A percentile compares a stretch with the other conserved stretches of the same genome.
Evolutionary conservation across 2,888 invertebrate genomes (phyloP).

Genomic region (Scaptomyza flava): DNA sequence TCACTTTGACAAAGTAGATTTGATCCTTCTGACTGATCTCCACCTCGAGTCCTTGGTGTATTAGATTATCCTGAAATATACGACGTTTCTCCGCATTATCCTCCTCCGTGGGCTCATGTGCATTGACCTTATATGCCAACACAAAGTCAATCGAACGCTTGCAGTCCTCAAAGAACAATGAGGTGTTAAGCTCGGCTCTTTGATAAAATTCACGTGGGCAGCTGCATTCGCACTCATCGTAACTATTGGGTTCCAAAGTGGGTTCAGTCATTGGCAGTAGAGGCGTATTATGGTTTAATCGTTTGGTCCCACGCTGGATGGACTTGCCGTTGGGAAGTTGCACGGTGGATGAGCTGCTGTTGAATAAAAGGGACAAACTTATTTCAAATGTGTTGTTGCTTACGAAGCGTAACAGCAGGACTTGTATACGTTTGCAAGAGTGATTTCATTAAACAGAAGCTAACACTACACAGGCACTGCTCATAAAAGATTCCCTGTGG

Average conservation of each 20-base stretch:
- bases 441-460: constrained; percentile 32
- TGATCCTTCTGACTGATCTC: constrained; percentile 88
- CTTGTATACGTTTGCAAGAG: background rate
- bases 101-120: constrained; percentile 84
- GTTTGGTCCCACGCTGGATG: constrained; percentile 24
- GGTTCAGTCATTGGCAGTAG: constrained; percentile 77
- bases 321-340: constrained; percentile 56
- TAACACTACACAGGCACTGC: background rate
- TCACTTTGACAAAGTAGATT: constrained; percentile 91
- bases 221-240: constrained; percentile 74
- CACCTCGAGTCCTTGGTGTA: constrained; percentile 90
- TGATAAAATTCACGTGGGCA: constrained; percentile 71
- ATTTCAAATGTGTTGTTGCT: constrained; percentile 12
- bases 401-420: background rate
- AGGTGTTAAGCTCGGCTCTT: constrained; percentile 78
- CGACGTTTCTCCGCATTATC: constrained; percentile 85
- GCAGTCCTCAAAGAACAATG: constrained; percentile 89
- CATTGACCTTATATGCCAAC: constrained; percentile 90
- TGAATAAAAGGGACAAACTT: background rate
- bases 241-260: constrained; percentile 43
- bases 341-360: constrained; percentile 66
- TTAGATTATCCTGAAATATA: constrained; percentile 90
- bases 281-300: constrained; percentile 42
- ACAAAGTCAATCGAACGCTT: constrained; percentile 91
- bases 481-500: constrained; percentile 29